Evolutionary conservation across 2,797 vertebrate species (phyloP).

Genomic region (Rhyacichthys aspro): DNA sequence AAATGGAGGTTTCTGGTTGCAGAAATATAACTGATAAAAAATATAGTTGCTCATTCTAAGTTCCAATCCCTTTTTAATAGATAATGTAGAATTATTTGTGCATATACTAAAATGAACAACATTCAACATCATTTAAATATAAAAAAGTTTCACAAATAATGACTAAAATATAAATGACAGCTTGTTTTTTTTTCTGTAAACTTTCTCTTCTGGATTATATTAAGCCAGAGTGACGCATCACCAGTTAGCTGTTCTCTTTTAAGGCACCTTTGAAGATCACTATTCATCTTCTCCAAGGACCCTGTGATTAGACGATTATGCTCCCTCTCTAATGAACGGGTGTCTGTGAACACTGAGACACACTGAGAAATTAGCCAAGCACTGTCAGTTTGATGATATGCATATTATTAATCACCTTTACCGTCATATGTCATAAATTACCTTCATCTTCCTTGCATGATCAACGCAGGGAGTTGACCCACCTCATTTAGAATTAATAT

Average conservation of each 20-base stretch:
- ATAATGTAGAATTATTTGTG: too few relatives aligned
- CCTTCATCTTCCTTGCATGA: slow-evolving; percentile 55
- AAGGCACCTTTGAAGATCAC: slow-evolving; percentile 24
- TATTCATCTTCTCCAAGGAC: slow-evolving; percentile 52
- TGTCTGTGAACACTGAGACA: slow-evolving; percentile 75
- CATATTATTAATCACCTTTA: slow-evolving; percentile 65
- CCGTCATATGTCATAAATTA: slow-evolving; percentile 56
- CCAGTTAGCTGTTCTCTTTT: slow-evolving; percentile 25
- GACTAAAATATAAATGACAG: too few relatives aligned
- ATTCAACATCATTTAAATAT: too few relatives aligned
- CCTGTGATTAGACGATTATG: slow-evolving; percentile 36
- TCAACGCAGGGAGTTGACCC: slow-evolving; percentile 56
- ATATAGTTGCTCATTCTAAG: too few relatives aligned
- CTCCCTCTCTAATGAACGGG: slow-evolving; percentile 53
- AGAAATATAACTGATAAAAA: too few relatives aligned
- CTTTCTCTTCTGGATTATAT: not conserved
- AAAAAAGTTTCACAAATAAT: too few relatives aligned
- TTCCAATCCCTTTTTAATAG: too few relatives aligned
- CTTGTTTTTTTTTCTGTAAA: too few relatives aligned
- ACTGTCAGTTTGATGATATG: slow-evolving; percentile 53
- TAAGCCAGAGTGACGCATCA: not conserved
- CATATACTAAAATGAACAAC: too few relatives aligned
- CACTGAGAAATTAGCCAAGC: slow-evolving; percentile 63
- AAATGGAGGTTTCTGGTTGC: too few relatives aligned
- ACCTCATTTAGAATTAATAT: slow-evolving; percentile 52